These are phyloP conservation scores for Drosophila sp. DNA, from an alignment of 1,140 invertebrate species.

Conservation along the genomic window DNA sequence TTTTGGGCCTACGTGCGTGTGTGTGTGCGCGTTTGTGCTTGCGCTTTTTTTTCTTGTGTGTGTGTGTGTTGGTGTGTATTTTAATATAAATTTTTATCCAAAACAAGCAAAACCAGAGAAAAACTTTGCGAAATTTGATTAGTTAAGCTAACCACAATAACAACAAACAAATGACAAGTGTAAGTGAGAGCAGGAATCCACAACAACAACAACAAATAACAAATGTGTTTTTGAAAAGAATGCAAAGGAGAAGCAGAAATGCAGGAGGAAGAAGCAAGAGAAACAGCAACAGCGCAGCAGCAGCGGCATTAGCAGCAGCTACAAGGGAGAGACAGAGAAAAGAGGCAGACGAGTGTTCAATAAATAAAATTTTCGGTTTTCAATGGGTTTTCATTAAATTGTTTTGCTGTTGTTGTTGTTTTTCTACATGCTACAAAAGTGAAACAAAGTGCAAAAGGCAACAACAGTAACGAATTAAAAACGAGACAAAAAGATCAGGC, in stretches of 20 bases:
- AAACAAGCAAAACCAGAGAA: slow-evolving; percentile 30
- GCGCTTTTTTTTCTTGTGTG: slow-evolving; percentile 2
- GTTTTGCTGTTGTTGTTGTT: slow-evolving; percentile 29
- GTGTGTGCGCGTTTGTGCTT: slow-evolving; percentile 23
- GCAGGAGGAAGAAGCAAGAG: slow-evolving; percentile 32
- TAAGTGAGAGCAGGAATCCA: slow-evolving; percentile 34
- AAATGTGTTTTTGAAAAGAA: slow-evolving; percentile 36
- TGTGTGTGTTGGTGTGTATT: slow-evolving; percentile 38
- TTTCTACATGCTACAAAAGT: slow-evolving; percentile 36
- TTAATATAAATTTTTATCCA: slow-evolving; percentile 66
- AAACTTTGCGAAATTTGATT: slow-evolving; percentile 43
- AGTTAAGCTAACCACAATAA: slow-evolving; percentile 8
- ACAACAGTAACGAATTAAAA: slow-evolving; percentile 45
- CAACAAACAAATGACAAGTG: slow-evolving; percentile 53
- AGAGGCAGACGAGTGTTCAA: slow-evolving; percentile 6
- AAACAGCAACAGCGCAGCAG: slow-evolving; percentile 23
- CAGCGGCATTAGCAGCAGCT: slow-evolving; percentile 34
- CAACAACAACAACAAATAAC: slow-evolving; percentile 20
- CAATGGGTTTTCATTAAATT: slow-evolving; percentile 22
- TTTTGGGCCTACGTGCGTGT: slow-evolving; percentile 17
- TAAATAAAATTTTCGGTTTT: slow-evolving; percentile 18
- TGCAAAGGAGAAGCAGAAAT: slow-evolving; percentile 22
- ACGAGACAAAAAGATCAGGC: slow-evolving; percentile 8
- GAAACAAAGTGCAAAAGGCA: slow-evolving; percentile 78
- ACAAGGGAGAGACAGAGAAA: slow-evolving; percentile 33